phyloP scores from a whole-genome alignment of 2,888 invertebrate genomes.

The Microctonus aethiopoides region DNA sequence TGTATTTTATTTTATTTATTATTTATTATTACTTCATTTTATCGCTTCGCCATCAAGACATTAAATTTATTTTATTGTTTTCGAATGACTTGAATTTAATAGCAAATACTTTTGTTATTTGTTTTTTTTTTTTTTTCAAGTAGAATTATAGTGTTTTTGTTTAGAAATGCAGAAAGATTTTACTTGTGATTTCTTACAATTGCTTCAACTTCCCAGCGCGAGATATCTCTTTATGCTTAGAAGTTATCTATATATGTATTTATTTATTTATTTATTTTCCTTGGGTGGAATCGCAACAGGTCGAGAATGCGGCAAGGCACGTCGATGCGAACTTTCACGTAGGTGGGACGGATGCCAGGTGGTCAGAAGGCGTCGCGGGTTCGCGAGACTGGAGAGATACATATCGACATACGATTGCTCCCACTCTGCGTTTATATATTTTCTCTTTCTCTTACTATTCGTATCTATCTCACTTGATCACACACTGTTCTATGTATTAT shows the following conservation, averaged over 20 bases:
- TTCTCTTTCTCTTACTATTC: not conserved
- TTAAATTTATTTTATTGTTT: not conserved
- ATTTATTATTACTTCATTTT: not conserved
- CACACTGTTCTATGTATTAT: not conserved
- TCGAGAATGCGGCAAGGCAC: slow-evolving; percentile 38
- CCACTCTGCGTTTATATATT: not conserved
- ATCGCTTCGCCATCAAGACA: not conserved
- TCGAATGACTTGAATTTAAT: too few species aligned
- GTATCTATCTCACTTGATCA: not conserved
- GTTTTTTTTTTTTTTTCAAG: too few species aligned
- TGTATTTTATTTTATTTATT: not conserved
- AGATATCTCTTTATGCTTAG: not conserved
- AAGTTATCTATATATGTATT: not conserved
- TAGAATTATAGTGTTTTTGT: too few species aligned
- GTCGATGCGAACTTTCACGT: slow-evolving; percentile 43
- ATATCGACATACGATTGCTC: slow-evolving; percentile 8
- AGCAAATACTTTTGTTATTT: too few species aligned
- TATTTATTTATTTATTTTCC: not conserved
- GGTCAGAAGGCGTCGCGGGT: slow-evolving; percentile 37
- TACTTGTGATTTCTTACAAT: not conserved
- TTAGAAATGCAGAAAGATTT: not conserved
- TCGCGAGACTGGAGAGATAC: slow-evolving; percentile 32
- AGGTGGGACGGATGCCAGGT: slow-evolving; percentile 45
- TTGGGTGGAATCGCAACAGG: slow-evolving; percentile 20
- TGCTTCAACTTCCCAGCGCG: too few species aligned